Evolutionary conservation across 2,888 invertebrate species (phyloP), one percentile per base, ranked within the genome.

Genomic region (Morpho helenor): DNA sequence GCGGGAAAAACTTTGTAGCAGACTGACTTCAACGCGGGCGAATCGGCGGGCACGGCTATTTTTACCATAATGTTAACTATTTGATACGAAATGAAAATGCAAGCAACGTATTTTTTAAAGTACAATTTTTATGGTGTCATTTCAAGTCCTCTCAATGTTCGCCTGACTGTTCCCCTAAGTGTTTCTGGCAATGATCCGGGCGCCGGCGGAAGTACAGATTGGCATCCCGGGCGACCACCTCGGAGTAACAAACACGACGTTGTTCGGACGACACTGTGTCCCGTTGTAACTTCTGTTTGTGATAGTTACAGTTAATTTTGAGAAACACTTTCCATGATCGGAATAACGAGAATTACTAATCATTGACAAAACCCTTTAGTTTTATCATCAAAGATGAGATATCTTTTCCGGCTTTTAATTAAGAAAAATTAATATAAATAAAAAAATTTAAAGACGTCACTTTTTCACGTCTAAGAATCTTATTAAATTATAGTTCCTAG

Each of bases 191-290:
- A 78, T 81, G 80, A 75, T 74, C 73, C 73, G 79, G 83, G 76
- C 86, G 87, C 87, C 88, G 88, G 83, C 87, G 89, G 88, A 88
- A 82, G 82, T 75, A 64, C 66, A 67, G 75, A 80, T 80, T 75
- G 78, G 74, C 76, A 72, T 75, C 71, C 77, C 74, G 80, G 77
- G 75, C 80, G 81, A 76, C 81, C 78, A 81, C 80, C 84, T 81
- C 74, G 61, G 60, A 54, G 66, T 71, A 71, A 82, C 79, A 82
- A 71, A 68, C 68, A 69, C 68, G 67, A 73, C 74, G 66, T 76
- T 81, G 82, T 83, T 70, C 68, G 63, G 57, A 62, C 59, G 51
- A 61, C 65, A 64, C 62, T 60, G 49, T 54, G 59, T 53, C 47
- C 59, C 64, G 55, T 61, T 60, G 59, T 60, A 58, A 64, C 58